A percentile compares a stretch with the other conserved stretches of the same genome.
Conservation (phyloP, 2,888 invertebrate genomes). For the Heteromyza rotundicornis region DNA sequence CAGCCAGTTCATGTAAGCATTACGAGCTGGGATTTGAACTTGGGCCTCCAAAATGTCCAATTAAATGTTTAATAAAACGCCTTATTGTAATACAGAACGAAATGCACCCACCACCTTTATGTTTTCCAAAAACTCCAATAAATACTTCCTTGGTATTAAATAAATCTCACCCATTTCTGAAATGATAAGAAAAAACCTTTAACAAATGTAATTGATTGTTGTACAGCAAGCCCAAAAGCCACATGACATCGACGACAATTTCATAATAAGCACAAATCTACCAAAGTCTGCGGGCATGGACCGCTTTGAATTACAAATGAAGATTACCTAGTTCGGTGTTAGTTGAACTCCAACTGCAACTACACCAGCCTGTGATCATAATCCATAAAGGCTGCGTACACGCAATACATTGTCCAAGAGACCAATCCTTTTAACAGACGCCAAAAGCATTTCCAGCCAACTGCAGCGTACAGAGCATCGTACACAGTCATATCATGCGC, state of each 20-base stretch:
- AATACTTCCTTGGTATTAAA: no score
- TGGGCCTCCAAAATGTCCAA: no score
- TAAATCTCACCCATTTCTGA: no score
- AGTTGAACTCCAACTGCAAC: background rate
- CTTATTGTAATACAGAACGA: no score
- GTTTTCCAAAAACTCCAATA: no score
- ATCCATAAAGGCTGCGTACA: background rate
- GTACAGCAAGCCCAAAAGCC: background rate
- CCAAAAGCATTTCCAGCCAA: background rate
- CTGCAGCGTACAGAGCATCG: background rate
- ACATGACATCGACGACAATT: constrained; percentile 1
- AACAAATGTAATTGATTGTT: constrained; percentile 3
- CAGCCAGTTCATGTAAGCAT: no score
- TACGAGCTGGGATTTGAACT: no score
- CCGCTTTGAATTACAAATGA: background rate
- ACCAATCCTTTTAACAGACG: background rate
- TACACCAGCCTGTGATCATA: background rate
- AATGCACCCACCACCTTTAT: no score
- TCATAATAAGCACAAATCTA: background rate
- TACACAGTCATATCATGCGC: background rate
- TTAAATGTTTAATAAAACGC: no score
- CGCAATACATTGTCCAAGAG: background rate
- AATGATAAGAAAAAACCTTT: no score
- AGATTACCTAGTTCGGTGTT: background rate
- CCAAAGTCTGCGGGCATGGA: background rate